phyloP scores from a whole-genome alignment of 2,888 invertebrate species.

The Orchesella flavescens region DNA sequence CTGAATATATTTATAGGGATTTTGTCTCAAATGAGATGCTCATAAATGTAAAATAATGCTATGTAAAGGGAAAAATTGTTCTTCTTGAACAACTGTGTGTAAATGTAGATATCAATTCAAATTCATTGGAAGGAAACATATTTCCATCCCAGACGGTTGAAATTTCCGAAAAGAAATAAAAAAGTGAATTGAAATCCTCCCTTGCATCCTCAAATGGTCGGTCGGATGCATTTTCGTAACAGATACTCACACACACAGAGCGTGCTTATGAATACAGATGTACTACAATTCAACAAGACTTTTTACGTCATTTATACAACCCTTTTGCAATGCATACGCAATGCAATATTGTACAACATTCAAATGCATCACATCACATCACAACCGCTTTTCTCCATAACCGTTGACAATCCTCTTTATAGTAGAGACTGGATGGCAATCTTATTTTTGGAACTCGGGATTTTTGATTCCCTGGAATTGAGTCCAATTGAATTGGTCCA shows the following conservation, averaged over 20 bases:
- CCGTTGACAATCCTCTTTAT: background rate
- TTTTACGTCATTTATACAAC: background rate
- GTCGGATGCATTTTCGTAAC: constrained; percentile 8
- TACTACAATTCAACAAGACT: no score
- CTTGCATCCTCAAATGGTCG: constrained; percentile 12
- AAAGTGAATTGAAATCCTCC: constrained; percentile 44
- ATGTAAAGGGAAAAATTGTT: constrained; percentile 7
- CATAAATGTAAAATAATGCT: no score
- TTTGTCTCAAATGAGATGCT: no score
- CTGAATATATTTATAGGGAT: no score
- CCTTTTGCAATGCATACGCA: background rate
- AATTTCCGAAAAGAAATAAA: constrained; percentile 37
- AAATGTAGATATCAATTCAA: constrained; percentile 43
- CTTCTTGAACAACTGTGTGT: background rate
- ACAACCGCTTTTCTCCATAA: background rate
- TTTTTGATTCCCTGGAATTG: constrained; percentile 46
- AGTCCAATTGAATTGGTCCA: constrained; percentile 55
- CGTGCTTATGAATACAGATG: constrained; percentile 45
- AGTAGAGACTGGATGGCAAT: background rate
- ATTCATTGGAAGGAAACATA: constrained; percentile 43
- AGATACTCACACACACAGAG: constrained; percentile 17
- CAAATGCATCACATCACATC: constrained; percentile 14
- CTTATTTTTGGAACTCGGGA: background rate
- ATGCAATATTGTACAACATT: background rate
- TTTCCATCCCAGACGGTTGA: background rate